A percentile compares a stretch with the other conserved stretches of the same genome.
These are phyloP conservation scores for Melanogrammus aeglefinus DNA, from an alignment of 2,797 vertebrate species.

Conservation along the genomic window DNA sequence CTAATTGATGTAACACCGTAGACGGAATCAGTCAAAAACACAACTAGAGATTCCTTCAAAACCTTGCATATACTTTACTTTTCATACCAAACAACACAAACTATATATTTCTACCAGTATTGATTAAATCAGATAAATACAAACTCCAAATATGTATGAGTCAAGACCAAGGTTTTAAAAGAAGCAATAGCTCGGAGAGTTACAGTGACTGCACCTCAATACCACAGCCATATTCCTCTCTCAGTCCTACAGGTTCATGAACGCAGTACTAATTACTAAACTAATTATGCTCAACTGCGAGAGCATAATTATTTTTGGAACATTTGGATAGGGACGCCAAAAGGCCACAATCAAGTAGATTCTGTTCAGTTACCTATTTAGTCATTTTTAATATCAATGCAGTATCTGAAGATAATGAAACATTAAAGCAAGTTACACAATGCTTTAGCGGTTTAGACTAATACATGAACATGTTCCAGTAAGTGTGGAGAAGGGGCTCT, in stretches of 20 bases:
- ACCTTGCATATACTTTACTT: not conserved
- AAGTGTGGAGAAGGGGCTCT: not conserved
- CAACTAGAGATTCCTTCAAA: not conserved
- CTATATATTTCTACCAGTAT: not conserved
- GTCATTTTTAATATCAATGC: not conserved
- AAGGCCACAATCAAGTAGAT: not conserved
- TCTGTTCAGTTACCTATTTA: not conserved
- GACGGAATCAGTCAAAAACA: no score
- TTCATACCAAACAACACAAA: not conserved
- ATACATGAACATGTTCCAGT: not conserved
- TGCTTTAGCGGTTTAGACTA: not conserved
- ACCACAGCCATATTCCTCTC: not conserved
- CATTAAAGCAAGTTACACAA: not conserved
- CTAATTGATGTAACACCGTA: not conserved
- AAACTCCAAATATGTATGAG: not conserved
- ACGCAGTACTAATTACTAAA: no score
- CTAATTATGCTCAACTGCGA: no score
- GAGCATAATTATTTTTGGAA: not conserved
- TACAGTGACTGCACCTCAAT: not conserved
- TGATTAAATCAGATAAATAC: not conserved
- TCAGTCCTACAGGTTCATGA: not conserved
- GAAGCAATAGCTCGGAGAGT: not conserved
- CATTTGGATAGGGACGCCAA: not conserved
- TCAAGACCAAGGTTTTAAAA: not conserved
- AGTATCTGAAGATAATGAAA: not conserved